Conservation (phyloP, 2,797 vertebrate genomes). For the Xyrichtys novacula region DNA sequence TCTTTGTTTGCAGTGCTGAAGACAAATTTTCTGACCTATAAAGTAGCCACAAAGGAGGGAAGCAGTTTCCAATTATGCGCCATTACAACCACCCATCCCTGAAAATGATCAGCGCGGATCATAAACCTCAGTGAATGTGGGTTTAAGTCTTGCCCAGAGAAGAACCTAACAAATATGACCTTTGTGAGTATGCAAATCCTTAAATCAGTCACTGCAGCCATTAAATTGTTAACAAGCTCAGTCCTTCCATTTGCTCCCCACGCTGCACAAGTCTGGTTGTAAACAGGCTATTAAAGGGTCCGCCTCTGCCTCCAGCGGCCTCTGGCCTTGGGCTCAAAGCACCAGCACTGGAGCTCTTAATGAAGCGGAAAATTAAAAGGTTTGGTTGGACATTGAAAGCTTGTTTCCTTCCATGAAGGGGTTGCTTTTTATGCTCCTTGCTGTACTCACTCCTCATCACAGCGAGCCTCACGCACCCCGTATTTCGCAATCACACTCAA, state of each 20-base stretch:
- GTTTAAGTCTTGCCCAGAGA: slow-evolving; percentile 65
- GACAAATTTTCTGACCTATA: slow-evolving; percentile 67
- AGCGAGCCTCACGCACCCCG: slow-evolving; percentile 11
- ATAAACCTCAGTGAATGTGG: slow-evolving; percentile 72
- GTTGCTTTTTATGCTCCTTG: slow-evolving; percentile 61
- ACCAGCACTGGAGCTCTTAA: slow-evolving; percentile 79
- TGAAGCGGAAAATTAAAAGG: slow-evolving; percentile 86
- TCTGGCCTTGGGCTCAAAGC: slow-evolving; percentile 75
- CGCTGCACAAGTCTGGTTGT: slow-evolving; percentile 68
- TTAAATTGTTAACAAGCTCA: slow-evolving; percentile 81
- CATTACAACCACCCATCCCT: slow-evolving; percentile 73
- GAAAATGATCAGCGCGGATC: slow-evolving; percentile 72
- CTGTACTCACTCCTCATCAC: slow-evolving; percentile 25
- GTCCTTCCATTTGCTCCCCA: slow-evolving; percentile 74
- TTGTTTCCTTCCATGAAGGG: slow-evolving; percentile 71
- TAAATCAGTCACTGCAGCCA: slow-evolving; percentile 76
- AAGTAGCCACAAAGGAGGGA: slow-evolving; percentile 61
- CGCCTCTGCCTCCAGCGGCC: slow-evolving; percentile 72
- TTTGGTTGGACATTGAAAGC: slow-evolving; percentile 75
- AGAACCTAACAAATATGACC: slow-evolving; percentile 78
- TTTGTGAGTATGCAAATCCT: slow-evolving; percentile 78
- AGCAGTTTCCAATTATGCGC: slow-evolving; percentile 73
- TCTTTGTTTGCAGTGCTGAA: slow-evolving; percentile 56
- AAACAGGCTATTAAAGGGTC: slow-evolving; percentile 83
- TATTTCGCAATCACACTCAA: slow-evolving; percentile 46